Evolutionary conservation across 2,888 invertebrate species (phyloP), one percentile per base, ranked within the genome.

Genomic region (Andrena marginata): DNA sequence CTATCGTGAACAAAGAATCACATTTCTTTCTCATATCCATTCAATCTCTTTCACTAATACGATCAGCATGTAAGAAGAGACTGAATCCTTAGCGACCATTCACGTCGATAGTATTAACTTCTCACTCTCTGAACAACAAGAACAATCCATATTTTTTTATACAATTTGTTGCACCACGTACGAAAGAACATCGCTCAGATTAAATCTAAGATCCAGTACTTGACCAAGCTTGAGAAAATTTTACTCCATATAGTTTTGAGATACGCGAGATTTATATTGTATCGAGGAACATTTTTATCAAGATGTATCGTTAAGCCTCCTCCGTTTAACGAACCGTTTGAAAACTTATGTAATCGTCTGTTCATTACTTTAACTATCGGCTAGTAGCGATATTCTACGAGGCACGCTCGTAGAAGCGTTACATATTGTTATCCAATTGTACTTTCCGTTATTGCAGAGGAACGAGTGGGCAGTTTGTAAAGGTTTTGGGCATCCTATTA

Each of bases 391-490:
- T 67, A 51, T 75, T 75, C 23, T 77, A 35, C 71, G 63, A 56
- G 35, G 42, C 42, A 16, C 42, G 42, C 42, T 76, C 65, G 60
- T 73, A 35, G 72, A 31, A 74, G 35, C 59, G 13, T 77, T 77
- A 62, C 49, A 49, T 74, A 80, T 60, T 78, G 35, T 69, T 82
- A 69, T 69, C 51, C 13, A 74, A 63, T 62, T 79, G 68, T 80
- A 81, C 59, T 69, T 80, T 80, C 35, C 68, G 49, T 68, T 82
- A 76, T 76, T 78, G 71, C 33, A 42, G 33, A 73, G 70, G 48
- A 77, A 65, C 54, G 54, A 59, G 67, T 77, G 77, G 64, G 73
- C 72, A 74, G 63, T 80, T 80, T 82, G 65, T 87, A 77, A 79
- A 77, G 80, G 79, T 80, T 75, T 59, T 64, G 60, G 76, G 67